Conservation (phyloP, 2,797 vertebrate species). For the Gephyroberyx darwinii region DNA sequence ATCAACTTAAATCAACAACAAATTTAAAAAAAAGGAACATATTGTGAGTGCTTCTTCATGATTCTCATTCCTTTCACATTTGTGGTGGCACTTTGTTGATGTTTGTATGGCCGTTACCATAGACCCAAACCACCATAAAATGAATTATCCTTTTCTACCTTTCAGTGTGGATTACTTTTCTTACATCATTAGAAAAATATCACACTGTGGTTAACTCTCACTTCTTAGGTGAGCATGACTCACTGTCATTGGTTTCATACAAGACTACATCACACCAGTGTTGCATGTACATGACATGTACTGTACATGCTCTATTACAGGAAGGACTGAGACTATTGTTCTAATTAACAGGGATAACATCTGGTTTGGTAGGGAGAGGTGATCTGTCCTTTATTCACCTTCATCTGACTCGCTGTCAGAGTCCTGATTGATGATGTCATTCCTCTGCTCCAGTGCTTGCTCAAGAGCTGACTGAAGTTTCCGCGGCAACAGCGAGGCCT, state of each 20-base stretch:
- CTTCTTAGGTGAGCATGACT: constrained; percentile 36
- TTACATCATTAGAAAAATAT: constrained; percentile 13
- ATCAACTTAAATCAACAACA: constrained; percentile 34
- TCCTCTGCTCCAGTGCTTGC: constrained; percentile 96
- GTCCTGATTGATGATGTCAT: constrained; percentile 95
- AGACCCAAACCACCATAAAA: not conserved
- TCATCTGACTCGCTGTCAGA: constrained; percentile 98
- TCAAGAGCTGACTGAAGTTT: constrained; percentile 98
- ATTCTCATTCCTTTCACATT: constrained; percentile 13
- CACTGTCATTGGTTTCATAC: constrained; percentile 18
- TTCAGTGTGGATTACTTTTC: not conserved
- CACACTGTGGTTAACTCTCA: constrained; percentile 11
- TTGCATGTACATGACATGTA: constrained; percentile 27
- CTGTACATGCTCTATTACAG: constrained; percentile 16
- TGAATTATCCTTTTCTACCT: too few species aligned
- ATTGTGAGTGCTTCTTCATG: constrained; percentile 24
- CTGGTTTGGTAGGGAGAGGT: constrained; percentile 27
- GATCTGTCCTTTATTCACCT: constrained; percentile 82
- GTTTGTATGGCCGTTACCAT: not conserved
- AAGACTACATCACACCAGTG: constrained; percentile 20
- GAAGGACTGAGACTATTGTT: constrained; percentile 3
- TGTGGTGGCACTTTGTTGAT: constrained; percentile 15
- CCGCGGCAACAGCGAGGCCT: constrained; percentile 94
- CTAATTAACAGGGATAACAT: constrained; percentile 54
- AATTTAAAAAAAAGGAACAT: constrained; percentile 44